Percentiles rank a stretch among this genome's conserved stretches.
These are phyloP conservation scores for Bombyx huttoni DNA, from an alignment of 2,888 invertebrate genomes.

Conservation along the genomic window DNA sequence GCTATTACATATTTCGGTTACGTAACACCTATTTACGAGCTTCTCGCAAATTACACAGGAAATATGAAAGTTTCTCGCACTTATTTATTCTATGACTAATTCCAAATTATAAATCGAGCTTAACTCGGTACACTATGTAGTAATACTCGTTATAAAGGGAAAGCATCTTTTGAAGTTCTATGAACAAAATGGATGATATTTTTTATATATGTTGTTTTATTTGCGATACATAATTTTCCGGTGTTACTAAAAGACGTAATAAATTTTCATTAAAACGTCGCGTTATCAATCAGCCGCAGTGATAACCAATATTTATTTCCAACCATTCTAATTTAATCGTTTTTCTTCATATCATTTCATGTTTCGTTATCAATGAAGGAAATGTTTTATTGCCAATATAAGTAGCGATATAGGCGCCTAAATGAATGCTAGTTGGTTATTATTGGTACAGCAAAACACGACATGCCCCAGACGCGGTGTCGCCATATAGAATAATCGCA, in stretches of 20 bases:
- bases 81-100: not conserved
- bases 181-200: too few species aligned
- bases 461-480: slow-evolving; percentile 51
- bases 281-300: too few species aligned
- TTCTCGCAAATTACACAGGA: not conserved
- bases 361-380: too few species aligned
- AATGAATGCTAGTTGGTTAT: slow-evolving; percentile 17
- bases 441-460: slow-evolving; percentile 45
- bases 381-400: too few species aligned
- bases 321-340: too few species aligned
- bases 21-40: slow-evolving; percentile 35
- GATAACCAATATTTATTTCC: too few species aligned
- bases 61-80: not conserved
- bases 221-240: too few species aligned
- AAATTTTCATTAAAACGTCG: too few species aligned
- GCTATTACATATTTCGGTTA: slow-evolving; percentile 37
- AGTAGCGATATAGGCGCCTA: not conserved
- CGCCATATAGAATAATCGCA: slow-evolving; percentile 49
- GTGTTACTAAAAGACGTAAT: too few species aligned
- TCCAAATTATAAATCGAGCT: not conserved
- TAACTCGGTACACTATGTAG: not conserved
- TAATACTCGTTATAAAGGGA: not conserved
- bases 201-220: too few species aligned
- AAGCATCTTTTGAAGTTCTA: too few species aligned
- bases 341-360: too few species aligned